phyloP scores from a whole-genome alignment of 2,888 invertebrate genomes.

The Chrysolina americana region DNA sequence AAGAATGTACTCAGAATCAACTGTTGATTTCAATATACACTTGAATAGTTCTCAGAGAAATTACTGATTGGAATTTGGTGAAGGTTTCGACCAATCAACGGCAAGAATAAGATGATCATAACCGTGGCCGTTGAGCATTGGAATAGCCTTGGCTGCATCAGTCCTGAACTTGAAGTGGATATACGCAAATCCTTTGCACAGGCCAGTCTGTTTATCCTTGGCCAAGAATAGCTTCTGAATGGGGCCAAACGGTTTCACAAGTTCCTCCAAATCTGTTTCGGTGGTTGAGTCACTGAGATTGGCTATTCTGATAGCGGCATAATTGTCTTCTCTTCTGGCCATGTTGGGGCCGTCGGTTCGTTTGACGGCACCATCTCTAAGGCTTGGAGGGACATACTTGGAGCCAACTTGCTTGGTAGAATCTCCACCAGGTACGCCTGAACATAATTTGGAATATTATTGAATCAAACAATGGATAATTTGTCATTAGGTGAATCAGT shows the following conservation, averaged over 20 bases:
- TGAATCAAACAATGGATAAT: neutral
- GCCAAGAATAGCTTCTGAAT: slow-evolving; percentile 96
- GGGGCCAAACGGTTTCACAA: slow-evolving; percentile 94
- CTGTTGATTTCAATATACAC: slow-evolving; percentile 16
- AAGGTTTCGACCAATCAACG: slow-evolving; percentile 98
- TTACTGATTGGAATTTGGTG: slow-evolving; percentile 42
- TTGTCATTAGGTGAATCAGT: neutral
- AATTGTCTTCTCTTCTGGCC: slow-evolving; percentile 81
- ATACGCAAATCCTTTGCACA: slow-evolving; percentile 98
- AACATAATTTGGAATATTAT: neutral
- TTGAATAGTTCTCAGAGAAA: neutral
- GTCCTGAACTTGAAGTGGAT: slow-evolving; percentile 94
- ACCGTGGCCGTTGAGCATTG: slow-evolving; percentile 90
- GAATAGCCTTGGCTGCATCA: slow-evolving; percentile 94
- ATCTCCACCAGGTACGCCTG: slow-evolving; percentile 55
- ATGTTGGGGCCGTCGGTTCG: slow-evolving; percentile 77
- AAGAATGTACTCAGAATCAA: neutral
- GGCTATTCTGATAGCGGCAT: slow-evolving; percentile 94
- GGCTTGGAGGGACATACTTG: slow-evolving; percentile 90
- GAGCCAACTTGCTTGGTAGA: slow-evolving; percentile 69
- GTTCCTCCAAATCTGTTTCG: slow-evolving; percentile 94
- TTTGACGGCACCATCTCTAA: slow-evolving; percentile 87
- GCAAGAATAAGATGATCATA: slow-evolving; percentile 98
- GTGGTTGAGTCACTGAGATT: slow-evolving; percentile 97
- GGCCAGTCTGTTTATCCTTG: slow-evolving; percentile 89